These are phyloP conservation scores for Cylindroiulus punctatus DNA, from an alignment of 2,888 invertebrate genomes.

Conservation along the genomic window DNA sequence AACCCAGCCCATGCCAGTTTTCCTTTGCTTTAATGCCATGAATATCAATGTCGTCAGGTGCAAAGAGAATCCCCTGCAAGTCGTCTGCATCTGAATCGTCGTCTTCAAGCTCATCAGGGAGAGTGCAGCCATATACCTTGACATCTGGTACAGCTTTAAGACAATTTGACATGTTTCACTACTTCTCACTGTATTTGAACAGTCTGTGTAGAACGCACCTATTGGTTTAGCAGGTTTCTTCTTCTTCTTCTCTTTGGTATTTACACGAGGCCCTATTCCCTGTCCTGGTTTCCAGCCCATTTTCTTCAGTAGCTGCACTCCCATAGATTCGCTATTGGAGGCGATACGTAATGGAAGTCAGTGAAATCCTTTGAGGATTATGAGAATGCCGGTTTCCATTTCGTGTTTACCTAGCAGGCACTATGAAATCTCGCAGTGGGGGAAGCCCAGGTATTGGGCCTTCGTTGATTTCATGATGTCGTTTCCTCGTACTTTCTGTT, in stretches of 20 bases:
- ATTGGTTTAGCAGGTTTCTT: constrained; percentile 27
- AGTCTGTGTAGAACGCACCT: not conserved
- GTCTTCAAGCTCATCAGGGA: constrained; percentile 54
- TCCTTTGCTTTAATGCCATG: constrained; percentile 76
- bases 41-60: constrained; percentile 84
- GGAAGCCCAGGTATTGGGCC: constrained; percentile 74
- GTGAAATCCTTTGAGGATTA: not conserved
- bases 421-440: constrained; percentile 76
- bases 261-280: constrained; percentile 76
- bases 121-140: constrained; percentile 69
- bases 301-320: constrained; percentile 82
- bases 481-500: constrained; percentile 48
- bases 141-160: not conserved
- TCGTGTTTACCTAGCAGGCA: constrained; percentile 71
- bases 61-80: constrained; percentile 71
- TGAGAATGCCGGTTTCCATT: not conserved
- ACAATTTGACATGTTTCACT: not conserved
- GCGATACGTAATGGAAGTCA: constrained; percentile 12
- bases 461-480: constrained; percentile 63
- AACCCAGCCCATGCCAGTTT: constrained; percentile 72
- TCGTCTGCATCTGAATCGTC: constrained; percentile 61
- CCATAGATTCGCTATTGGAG: constrained; percentile 81
- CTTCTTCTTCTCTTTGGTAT: constrained; percentile 55
- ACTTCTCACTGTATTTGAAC: too few relatives aligned
- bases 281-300: constrained; percentile 95